A percentile compares a stretch with the other conserved stretches of the same genome.
Evolutionary conservation across 2,888 invertebrate genomes (phyloP).

Genomic region (Gibbula magus): DNA sequence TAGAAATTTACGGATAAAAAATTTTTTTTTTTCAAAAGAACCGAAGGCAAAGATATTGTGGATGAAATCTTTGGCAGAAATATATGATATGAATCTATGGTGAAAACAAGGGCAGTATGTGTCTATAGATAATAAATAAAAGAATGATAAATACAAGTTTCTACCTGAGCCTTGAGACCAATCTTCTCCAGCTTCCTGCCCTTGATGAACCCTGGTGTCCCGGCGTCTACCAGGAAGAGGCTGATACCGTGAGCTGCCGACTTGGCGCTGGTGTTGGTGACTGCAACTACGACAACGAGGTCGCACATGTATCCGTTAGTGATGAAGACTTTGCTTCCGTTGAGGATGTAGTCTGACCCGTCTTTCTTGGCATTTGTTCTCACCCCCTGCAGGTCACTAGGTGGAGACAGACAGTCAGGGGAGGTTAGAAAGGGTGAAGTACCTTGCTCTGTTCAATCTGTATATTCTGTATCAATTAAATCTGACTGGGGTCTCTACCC

Average conservation of each 20-base stretch:
- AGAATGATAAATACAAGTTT: neutral
- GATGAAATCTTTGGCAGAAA: too few relatives aligned
- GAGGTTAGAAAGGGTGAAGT: too few relatives aligned
- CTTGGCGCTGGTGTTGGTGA: slow-evolving; percentile 75
- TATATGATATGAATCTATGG: too few relatives aligned
- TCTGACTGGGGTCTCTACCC: too few relatives aligned
- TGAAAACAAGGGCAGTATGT: neutral
- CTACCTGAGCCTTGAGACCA: slow-evolving; percentile 74
- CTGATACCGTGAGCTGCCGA: slow-evolving; percentile 76
- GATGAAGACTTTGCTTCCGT: slow-evolving; percentile 76
- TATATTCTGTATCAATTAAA: too few relatives aligned
- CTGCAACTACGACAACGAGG: slow-evolving; percentile 75
- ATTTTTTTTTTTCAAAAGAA: too few relatives aligned
- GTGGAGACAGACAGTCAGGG: neutral
- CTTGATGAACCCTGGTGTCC: slow-evolving; percentile 75
- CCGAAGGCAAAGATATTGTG: too few relatives aligned
- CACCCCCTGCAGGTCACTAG: slow-evolving; percentile 76
- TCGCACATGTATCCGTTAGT: slow-evolving; percentile 76
- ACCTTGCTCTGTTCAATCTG: too few relatives aligned
- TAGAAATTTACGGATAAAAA: too few relatives aligned
- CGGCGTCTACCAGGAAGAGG: slow-evolving; percentile 75
- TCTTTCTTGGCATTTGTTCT: slow-evolving; percentile 74
- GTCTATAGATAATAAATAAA: neutral
- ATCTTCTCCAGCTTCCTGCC: slow-evolving; percentile 75
- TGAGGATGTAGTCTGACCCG: slow-evolving; percentile 76